These are phyloP conservation scores for Aurelia sp. DNA, from an alignment of 30 jellyfish, hydroid and myxozoan species.

Conservation along the genomic window DNA sequence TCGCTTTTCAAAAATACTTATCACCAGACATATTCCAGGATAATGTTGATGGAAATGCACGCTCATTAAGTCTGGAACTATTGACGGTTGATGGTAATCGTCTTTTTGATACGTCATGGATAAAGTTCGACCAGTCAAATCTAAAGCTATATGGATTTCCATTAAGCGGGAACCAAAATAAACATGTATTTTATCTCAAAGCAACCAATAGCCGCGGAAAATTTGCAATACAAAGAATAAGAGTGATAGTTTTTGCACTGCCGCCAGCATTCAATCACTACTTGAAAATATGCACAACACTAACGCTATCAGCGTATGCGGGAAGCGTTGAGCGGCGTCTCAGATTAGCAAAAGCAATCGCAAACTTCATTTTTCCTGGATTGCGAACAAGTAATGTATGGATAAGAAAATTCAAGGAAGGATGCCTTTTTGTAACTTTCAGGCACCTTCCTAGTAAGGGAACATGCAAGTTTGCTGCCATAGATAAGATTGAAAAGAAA, in stretches of 20 bases:
- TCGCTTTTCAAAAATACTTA: conserved; percentile 42
- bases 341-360: conserved; percentile 56
- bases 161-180: conserved; percentile 71
- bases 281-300: conserved; percentile 71
- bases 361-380: conserved; percentile 56
- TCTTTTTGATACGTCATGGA: conserved; percentile 79
- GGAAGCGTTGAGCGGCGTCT: conserved; percentile 76
- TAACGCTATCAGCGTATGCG: conserved; percentile 52
- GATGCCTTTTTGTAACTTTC: conserved; percentile 66
- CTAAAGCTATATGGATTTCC: conserved; percentile 86
- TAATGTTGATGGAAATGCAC: conserved; percentile 43
- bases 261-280: conserved; percentile 58
- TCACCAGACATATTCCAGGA: conserved; percentile 62
- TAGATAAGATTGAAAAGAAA: conserved; percentile 54
- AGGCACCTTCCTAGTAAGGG: conserved; percentile 67
- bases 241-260: conserved; percentile 34
- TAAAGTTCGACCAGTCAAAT: conserved; percentile 64
- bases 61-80: conserved; percentile 39
- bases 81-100: conserved; percentile 63
- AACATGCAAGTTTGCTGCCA: conserved; percentile 63
- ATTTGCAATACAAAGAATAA: conserved; percentile 28
- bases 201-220: conserved; percentile 69
- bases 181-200: conserved; percentile 47
- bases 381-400: conserved; percentile 51
- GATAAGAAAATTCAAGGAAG: conserved; percentile 56